Conservation (phyloP, 2,797 vertebrate genomes). For the Liasis olivaceus region DNA sequence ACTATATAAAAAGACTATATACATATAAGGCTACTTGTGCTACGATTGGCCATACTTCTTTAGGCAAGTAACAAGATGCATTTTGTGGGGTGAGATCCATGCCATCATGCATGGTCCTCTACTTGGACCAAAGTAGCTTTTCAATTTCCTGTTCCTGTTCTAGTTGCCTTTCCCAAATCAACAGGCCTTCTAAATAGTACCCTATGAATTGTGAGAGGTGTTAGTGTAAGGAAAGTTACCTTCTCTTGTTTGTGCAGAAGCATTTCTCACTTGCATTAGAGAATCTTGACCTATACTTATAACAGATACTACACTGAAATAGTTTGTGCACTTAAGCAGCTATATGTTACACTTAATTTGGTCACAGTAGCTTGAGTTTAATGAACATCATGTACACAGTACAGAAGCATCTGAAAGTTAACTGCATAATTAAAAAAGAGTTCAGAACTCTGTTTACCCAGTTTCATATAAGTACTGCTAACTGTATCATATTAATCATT, state of each 20-base stretch:
- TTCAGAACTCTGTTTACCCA: constrained; percentile 24
- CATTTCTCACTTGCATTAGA: background rate
- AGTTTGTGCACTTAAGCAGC: background rate
- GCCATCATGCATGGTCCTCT: background rate
- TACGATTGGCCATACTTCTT: background rate
- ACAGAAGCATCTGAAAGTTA: constrained; percentile 24
- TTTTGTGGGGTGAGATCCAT: background rate
- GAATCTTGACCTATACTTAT: background rate
- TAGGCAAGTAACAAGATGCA: background rate
- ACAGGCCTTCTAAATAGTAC: background rate
- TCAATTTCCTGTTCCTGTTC: background rate
- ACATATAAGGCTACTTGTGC: background rate
- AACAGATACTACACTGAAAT: background rate
- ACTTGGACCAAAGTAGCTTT: background rate
- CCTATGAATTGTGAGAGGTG: background rate
- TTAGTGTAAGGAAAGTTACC: background rate
- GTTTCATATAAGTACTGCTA: constrained; percentile 25
- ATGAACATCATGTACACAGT: background rate
- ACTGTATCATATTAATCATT: background rate
- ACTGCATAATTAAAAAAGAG: constrained; percentile 4
- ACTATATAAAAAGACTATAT: too few species aligned
- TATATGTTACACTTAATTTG: background rate
- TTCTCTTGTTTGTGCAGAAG: background rate
- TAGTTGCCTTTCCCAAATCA: background rate
- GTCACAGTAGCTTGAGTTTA: background rate